Evolutionary conservation across 2,888 invertebrate genomes (phyloP).

Genomic region (Cynaeus angustus): DNA sequence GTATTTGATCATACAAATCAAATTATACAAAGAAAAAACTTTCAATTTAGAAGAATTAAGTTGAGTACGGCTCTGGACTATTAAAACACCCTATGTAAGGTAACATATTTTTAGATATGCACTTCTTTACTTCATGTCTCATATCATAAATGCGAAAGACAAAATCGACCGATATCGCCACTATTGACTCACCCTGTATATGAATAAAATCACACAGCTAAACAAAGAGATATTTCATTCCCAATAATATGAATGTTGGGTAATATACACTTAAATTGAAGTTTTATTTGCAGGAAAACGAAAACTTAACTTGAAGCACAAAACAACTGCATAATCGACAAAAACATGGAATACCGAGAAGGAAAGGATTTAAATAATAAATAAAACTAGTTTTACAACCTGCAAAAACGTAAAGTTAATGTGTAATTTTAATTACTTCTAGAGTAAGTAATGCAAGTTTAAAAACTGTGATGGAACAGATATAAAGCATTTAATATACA

Average conservation of each 20-base stretch:
- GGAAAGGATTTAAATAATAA: constrained; percentile 3
- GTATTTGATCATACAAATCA: too few species aligned
- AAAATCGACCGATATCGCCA: too few species aligned
- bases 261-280: neutral
- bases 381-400: constrained; percentile 9
- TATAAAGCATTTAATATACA: neutral
- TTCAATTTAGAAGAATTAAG: too few species aligned
- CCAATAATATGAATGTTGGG: neutral
- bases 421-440: constrained; percentile 8
- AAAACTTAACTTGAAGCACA: constrained; percentile 1
- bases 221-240: too few species aligned
- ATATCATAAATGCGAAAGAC: too few species aligned
- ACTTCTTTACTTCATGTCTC: too few species aligned
- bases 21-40: too few species aligned
- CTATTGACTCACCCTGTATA: too few species aligned
- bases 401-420: neutral
- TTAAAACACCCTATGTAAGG: too few species aligned
- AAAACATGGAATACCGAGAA: constrained; percentile 4
- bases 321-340: constrained; percentile 5
- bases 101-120: too few species aligned
- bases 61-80: too few species aligned
- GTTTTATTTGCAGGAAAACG: neutral
- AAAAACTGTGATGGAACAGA: constrained; percentile 10
- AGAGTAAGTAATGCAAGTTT: neutral
- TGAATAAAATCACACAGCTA: too few species aligned